A percentile compares a stretch with the other conserved stretches of the same genome.
phyloP scores from a whole-genome alignment of 2,888 invertebrate species.

The Lysandra bellargus region DNA sequence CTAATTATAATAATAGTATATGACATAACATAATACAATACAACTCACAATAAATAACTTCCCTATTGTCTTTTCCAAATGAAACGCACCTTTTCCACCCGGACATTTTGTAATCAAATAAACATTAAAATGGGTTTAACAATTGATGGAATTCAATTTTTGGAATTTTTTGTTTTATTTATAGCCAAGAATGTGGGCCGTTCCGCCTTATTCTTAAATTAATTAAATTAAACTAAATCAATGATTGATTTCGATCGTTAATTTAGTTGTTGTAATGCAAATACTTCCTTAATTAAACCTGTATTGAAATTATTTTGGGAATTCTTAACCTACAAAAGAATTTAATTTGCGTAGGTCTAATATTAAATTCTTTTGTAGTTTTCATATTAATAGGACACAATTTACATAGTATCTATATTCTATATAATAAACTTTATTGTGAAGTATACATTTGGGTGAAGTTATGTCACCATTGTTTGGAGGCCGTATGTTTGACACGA shows the following conservation, averaged over 20 bases:
- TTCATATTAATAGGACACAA: neutral
- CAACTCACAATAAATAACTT: neutral
- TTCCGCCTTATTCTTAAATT: neutral
- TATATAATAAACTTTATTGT: neutral
- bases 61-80: neutral
- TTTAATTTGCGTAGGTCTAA: neutral
- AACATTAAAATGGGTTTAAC: neutral
- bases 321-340: neutral
- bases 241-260: slow-evolving; percentile 6
- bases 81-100: neutral
- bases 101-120: neutral
- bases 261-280: neutral
- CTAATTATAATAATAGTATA: too few species aligned
- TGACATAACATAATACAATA: too few species aligned
- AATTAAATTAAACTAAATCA: slow-evolving; percentile 13
- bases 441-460: neutral
- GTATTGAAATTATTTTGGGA: neutral
- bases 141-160: neutral
- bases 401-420: slow-evolving; percentile 3
- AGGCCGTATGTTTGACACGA: neutral
- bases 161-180: neutral
- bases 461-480: neutral
- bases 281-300: slow-evolving; percentile 10
- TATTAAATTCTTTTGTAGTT: slow-evolving; percentile 9
- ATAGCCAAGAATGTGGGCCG: neutral